These are phyloP conservation scores for Eptatretus burgeri DNA, from an alignment of 2,113 vertebrate genomes.

Conservation along the genomic window DNA sequence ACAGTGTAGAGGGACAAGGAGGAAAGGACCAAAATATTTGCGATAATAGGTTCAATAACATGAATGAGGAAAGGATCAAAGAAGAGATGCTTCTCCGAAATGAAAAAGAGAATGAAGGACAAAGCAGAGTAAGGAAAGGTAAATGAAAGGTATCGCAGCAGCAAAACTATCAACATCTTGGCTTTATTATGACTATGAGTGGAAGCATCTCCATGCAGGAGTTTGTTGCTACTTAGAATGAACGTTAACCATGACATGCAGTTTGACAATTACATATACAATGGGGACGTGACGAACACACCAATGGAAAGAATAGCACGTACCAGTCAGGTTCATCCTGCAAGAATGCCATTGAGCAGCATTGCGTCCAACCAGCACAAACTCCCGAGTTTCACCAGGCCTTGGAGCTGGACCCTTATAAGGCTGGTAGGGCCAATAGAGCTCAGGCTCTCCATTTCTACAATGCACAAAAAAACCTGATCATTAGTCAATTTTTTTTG, in stretches of 20 bases:
- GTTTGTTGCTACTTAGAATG: neutral
- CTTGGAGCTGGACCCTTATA: constrained; percentile 12
- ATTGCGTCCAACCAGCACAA: constrained; percentile 65
- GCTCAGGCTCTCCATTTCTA: too few relatives aligned
- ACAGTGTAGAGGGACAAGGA: too few relatives aligned
- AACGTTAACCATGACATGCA: neutral
- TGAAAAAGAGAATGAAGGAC: too few relatives aligned
- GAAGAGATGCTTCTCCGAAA: too few relatives aligned
- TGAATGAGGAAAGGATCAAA: too few relatives aligned
- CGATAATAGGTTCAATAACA: too few relatives aligned
- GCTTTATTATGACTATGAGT: too few relatives aligned
- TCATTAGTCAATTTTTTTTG: too few relatives aligned
- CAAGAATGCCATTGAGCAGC: constrained; percentile 72
- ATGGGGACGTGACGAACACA: constrained; percentile 12
- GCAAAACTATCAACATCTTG: neutral
- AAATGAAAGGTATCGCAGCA: neutral
- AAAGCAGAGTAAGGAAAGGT: neutral
- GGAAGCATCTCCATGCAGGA: neutral
- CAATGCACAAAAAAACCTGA: too few relatives aligned
- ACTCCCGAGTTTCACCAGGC: constrained; percentile 27
- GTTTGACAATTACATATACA: constrained; percentile 12
- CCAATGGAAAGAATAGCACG: constrained; percentile 4
- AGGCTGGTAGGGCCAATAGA: too few relatives aligned
- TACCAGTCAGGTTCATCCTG: constrained; percentile 20
- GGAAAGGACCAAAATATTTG: too few relatives aligned